Evolutionary conservation across 2,113 vertebrate species (phyloP).

Genomic region (Falcunculus frontatus): DNA sequence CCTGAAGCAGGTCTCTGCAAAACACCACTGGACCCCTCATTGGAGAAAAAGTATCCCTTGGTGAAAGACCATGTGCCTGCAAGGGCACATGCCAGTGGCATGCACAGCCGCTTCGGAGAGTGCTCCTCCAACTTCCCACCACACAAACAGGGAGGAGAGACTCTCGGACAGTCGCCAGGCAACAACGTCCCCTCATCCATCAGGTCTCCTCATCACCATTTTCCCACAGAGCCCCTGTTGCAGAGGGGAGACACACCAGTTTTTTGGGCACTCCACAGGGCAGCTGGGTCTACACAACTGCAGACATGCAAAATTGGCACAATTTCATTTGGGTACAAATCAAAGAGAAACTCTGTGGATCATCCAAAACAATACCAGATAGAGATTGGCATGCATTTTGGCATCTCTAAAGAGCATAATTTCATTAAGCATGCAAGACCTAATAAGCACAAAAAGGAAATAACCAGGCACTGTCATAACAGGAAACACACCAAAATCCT

Average conservation of each 20-base stretch:
- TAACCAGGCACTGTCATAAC: constrained; percentile 3
- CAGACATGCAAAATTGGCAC: not conserved
- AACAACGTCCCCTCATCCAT: not conserved
- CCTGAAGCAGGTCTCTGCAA: not conserved
- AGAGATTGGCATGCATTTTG: not conserved
- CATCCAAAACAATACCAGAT: not conserved
- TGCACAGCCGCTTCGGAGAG: not conserved
- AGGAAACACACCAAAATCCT: constrained; percentile 33
- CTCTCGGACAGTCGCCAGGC: fast-evolving
- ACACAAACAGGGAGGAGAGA: not conserved
- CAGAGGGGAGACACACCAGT: not conserved
- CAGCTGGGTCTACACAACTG: not conserved
- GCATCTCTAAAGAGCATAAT: not conserved
- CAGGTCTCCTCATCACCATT: not conserved
- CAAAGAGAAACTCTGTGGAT: not conserved
- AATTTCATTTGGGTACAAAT: not conserved
- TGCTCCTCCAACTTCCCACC: not conserved
- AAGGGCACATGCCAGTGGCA: not conserved
- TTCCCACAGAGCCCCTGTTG: not conserved
- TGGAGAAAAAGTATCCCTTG: not conserved
- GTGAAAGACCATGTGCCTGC: not conserved
- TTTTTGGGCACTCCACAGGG: not conserved
- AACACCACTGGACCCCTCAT: not conserved
- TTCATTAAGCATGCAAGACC: constrained; percentile 25
- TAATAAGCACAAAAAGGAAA: constrained; percentile 41